phyloP scores from a whole-genome alignment of 2,797 vertebrate species.

The Paratrypauchen microcephalus region DNA sequence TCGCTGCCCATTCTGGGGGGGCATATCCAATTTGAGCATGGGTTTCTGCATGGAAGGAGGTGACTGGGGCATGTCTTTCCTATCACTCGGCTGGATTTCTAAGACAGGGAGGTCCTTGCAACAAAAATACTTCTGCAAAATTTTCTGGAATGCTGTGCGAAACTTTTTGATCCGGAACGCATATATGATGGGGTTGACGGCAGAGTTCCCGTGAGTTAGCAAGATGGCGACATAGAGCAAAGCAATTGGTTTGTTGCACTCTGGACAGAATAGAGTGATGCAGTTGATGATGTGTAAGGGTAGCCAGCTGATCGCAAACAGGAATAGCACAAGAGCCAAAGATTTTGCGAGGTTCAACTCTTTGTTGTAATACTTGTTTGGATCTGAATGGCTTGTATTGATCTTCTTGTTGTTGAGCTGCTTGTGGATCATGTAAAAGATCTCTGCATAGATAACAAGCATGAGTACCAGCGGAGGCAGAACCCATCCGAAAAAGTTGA shows the following conservation, averaged over 20 bases:
- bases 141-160: conserved; percentile 89
- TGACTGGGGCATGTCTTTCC: conserved; percentile 61
- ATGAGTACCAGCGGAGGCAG: conserved; percentile 92
- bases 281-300: conserved; percentile 95
- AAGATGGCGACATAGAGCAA: conserved; percentile 90
- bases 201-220: conserved; percentile 94
- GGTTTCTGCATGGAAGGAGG: conserved; percentile 28
- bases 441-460: conserved; percentile 92
- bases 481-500: conserved; percentile 97
- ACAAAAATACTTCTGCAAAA: conserved; percentile 92
- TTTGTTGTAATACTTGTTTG: conserved; percentile 94
- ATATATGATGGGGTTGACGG: conserved; percentile 96
- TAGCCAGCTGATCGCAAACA: conserved; percentile 95
- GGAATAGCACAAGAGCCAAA: conserved; percentile 89
- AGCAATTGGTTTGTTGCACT: conserved; percentile 77
- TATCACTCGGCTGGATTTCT: conserved; percentile 68
- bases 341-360: conserved; percentile 97
- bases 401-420: conserved; percentile 91
- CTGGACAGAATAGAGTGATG: conserved; percentile 89
- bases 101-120: conserved; percentile 76
- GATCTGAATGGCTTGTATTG: conserved; percentile 81
- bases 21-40: conserved; percentile 24
- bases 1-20: conserved; percentile 23
- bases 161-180: conserved; percentile 97
- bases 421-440: conserved; percentile 97